Evolutionary conservation across 2,113 vertebrate species (phyloP), one percentile per base, ranked within the genome.

Genomic region (Desmodus rotundus): DNA sequence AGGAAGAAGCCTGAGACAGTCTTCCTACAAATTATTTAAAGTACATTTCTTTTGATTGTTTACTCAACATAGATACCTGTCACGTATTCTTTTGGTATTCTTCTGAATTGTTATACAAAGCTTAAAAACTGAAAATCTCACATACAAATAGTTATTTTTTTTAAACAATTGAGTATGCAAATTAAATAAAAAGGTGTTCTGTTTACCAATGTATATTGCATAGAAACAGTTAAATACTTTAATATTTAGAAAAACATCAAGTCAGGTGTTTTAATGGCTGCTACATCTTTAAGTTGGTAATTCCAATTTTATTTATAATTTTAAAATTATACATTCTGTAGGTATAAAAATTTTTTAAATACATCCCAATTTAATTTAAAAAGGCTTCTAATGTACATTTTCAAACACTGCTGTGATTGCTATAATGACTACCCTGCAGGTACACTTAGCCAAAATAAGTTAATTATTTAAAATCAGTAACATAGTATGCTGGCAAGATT

Each of bases 281-380:
- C 61, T 89, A 95, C 22, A 96, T 65, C 81, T 96, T 93, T 68
- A 97, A 89, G 73, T 96, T 97, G 96, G 91, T 89, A 97, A 97
- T 96, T 98, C 73, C 96, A 96, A 96, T 98, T 98, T 98, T 98
- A 98, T 98, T 98, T 97, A 96, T 97, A 94, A 92, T 96, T 98
- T 97, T 97, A 96, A 98, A 98, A 97, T 97, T 94, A 94, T 93
- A 98, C 54, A 97, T 98, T 98, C 90, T 98, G 87, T 97, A 97
- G 92, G 78, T 97, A 98, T 95, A 98, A 98, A 98, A 98, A 87
- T 96, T 98, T 96, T 96, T 98, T 98, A 98, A 98, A 98, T 98
- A 98, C 94, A 97, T 94, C 84, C 50, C 10, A 0, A 98, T 98
- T 98, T 98, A 95, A 96, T 97, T 73, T 73, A 97, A 98, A 98